Conservation (phyloP, 2,888 invertebrate genomes). For the Calameuta pallipes region DNA sequence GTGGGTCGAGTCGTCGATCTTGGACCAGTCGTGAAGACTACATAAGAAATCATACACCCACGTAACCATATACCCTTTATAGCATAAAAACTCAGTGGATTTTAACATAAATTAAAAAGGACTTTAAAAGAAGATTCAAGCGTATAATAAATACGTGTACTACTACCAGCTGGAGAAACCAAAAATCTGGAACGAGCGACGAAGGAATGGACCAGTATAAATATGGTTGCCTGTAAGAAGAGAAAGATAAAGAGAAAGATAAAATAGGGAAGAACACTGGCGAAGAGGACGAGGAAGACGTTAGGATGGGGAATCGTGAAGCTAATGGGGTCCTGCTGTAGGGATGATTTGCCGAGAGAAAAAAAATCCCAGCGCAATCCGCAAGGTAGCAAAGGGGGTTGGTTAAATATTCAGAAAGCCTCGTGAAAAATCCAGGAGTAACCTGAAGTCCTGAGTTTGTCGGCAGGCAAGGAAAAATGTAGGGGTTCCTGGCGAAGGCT, state of each 20-base stretch:
- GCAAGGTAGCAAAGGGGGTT: not conserved
- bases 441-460: not conserved
- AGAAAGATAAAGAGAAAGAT: not conserved
- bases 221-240: not conserved
- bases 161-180: not conserved
- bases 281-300: not conserved
- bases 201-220: not conserved
- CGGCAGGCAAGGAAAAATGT: not conserved
- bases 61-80: not conserved
- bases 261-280: not conserved
- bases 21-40: too few relatives aligned
- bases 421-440: not conserved
- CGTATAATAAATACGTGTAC: not conserved
- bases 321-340: not conserved
- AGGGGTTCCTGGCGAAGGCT: not conserved
- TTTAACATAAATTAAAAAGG: conserved; percentile 18
- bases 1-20: too few relatives aligned
- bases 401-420: not conserved
- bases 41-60: not conserved
- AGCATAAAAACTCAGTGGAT: conserved; percentile 11
- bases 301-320: not conserved
- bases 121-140: not conserved
- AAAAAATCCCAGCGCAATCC: not conserved
- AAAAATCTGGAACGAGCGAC: not conserved
- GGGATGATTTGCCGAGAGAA: not conserved